Evolutionary conservation across 37 sponge, comb jelly and placozoan species (phyloP), one percentile per base, ranked within the genome.

Genomic region (Petrosia ficiformis): DNA sequence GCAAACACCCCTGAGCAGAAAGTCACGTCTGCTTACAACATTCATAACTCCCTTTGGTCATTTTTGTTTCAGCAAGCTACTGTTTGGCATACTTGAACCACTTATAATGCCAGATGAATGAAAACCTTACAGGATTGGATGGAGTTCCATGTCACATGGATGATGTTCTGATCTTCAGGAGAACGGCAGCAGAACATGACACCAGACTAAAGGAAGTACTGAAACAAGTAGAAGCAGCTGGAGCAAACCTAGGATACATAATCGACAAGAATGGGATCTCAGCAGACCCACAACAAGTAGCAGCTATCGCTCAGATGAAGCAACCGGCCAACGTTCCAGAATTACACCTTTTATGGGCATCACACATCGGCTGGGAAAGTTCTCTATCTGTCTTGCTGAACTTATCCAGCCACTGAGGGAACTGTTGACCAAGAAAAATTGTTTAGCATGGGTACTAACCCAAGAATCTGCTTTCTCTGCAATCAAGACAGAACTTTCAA

Each of bases 1-100:
- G 63, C 63, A 61, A n/a, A 61, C n/a, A 5, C 63, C 63, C 63
- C 28, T 61, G 14, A 29, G 28, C 28, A 29, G n/a, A 6, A 26
- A 5, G 6, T 61, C 63, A 11, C 11, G n/a, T 26, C 63, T 26
- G 5, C 63, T 61, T 5, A 61, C 63, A 10, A 48, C 54, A 48
- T 48, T 48, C n/a, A 48, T 61, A n/a, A 61, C 63, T 5, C 63
- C 63, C n/a, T 61, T n/a, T 61, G 63, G 63, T 29, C 22, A n/a
- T 26, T 61, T 26, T 61, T 61, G 63, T 11, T 61, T 61, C n/a
- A 61, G n/a, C n/a, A 40, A 58, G 19, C 71, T 83, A 29, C 84
- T 71, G n/a, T 83, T 83, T 56, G 70, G 84, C 30, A 83, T 83
- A 5, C 59, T 71, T 28, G 40, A 68, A 82, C 59, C 75, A 82